Base-by-base conservation (phyloP, 2,113 vertebrate genomes). In the Hemicordylus capensis region DNA sequence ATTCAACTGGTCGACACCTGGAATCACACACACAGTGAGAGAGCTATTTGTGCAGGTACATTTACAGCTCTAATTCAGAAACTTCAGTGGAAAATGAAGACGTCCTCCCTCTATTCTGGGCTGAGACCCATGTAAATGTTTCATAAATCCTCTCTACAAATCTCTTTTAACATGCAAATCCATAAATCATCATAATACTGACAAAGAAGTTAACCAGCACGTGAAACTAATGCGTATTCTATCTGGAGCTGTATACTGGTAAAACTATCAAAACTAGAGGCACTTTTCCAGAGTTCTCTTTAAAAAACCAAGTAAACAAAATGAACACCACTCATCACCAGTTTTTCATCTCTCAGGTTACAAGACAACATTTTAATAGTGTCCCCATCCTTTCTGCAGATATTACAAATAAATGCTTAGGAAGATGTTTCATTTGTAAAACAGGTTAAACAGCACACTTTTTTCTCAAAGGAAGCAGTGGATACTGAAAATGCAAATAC, bases 141-240 rank as follows among this genome's bases (percentile, higher is more conserved):
- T 59, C 83, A 81, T 59, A 94, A 95, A 95, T 92, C 93, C 95
- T 86, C 88, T 85, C 90, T 89, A 83, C 91, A 82, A 94, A 93
- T 89, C 95, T 86, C 92, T 91, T 87, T 77, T 92, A 86, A 66
- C 91, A 90, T 80, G 90, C 93, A 91, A 94, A 92, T 91, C 95
- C 94, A 87, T 90, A 94, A 93, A 94, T 92, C 95, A 93, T 77
- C 95, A 89, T 63, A 94, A 93, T 91, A 89, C 94, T 81, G 78
- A 94, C 94, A 89, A 93, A 92, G 94, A 76, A 90, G 91, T 93
- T 82, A 90, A 90, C 87, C 89, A 93, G 85, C 89, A 90, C 82
- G 85, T 70, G 94, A 95, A 95, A 95, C 89, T 94, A 95, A 95
- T 72, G 89, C 91, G 90, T 59, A 87, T 93, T 92, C 90, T 89